Conservation (phyloP, 2,888 invertebrate genomes). For the Coelinius sp. region DNA sequence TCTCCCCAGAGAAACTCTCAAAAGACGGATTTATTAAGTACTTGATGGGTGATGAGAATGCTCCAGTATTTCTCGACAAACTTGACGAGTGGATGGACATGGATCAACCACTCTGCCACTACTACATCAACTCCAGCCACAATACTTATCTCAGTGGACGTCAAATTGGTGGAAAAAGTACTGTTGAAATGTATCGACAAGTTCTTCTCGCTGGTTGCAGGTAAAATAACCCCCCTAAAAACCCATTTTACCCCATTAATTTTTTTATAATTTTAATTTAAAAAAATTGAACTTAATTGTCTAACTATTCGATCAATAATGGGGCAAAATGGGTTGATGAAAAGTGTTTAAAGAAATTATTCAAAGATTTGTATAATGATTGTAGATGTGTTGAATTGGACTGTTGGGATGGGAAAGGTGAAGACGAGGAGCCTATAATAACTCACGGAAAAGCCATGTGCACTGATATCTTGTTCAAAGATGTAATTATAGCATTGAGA, state of each 20-base stretch:
- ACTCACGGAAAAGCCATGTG: constrained; percentile 85
- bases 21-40: constrained; percentile 79
- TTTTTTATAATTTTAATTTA: too few relatives aligned
- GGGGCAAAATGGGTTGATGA: too few relatives aligned
- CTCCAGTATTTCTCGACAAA: constrained; percentile 79
- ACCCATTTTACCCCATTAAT: too few relatives aligned
- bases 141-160: constrained; percentile 77
- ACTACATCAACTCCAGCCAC: constrained; percentile 81
- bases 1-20: constrained; percentile 69
- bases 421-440: constrained; percentile 81
- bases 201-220: constrained; percentile 68
- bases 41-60: constrained; percentile 82
- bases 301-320: too few relatives aligned
- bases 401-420: constrained; percentile 80
- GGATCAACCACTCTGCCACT: constrained; percentile 81
- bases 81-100: constrained; percentile 78
- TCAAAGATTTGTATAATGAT: too few relatives aligned
- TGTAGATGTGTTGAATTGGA: constrained; percentile 79
- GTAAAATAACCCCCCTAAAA: constrained; percentile 48
- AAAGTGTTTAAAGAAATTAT: too few relatives aligned
- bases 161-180: constrained; percentile 80
- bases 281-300: neutral
- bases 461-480: constrained; percentile 77
- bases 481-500: constrained; percentile 78
- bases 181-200: constrained; percentile 78